Evolutionary conservation across 1,140 invertebrate genomes (phyloP), one percentile per base, ranked within the genome.

Genomic region (Atta texana): DNA sequence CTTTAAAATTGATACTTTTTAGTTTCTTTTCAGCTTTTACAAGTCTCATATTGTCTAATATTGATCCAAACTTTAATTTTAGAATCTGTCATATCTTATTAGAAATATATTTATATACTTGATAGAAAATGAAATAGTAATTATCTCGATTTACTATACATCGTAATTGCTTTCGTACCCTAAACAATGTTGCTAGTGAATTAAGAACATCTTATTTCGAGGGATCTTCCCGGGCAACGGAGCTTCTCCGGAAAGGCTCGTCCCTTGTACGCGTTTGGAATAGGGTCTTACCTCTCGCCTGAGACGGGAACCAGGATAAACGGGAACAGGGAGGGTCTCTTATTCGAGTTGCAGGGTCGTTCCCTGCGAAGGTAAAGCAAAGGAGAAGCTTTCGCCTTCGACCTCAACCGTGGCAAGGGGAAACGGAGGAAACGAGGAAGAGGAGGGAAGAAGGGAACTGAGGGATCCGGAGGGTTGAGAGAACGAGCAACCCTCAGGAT

Each of bases 401-500:
- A 78, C 90, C 74, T 89, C 55, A 74, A 89, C 84, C 72, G 78
- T 68, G 64, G 81, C 74, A 39, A 69, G 49, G 34, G 10, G 51
- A 28, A 34, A 55, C 21, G 61, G 64, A n/a, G n/a, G n/a, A n/a
- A n/a, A 12, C 86, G 91, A 72, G 78, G 85, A 71, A 64, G 84
- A 16, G 76, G 76, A 34, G n/a, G 61, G 68, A 75, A 71, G 78
- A 53, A 87, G 76, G 86, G 89, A 44, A 16, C 68, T 61, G 68
- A 82, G 78, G 90, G 91, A 92, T 90, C 89, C 90, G 75, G 88
- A 89, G 87, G 91, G 88, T 91, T 89, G 90, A 88, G 89, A 88
- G 92, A 91, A 92, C 90, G 91, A 91, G 88, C 91, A 89, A 92
- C 92, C 92, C 93, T 92, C 86, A 88, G 89, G 92, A 93, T 92